These are phyloP conservation scores for Cettia cetti DNA, from an alignment of 2,113 vertebrate species.

Conservation along the genomic window DNA sequence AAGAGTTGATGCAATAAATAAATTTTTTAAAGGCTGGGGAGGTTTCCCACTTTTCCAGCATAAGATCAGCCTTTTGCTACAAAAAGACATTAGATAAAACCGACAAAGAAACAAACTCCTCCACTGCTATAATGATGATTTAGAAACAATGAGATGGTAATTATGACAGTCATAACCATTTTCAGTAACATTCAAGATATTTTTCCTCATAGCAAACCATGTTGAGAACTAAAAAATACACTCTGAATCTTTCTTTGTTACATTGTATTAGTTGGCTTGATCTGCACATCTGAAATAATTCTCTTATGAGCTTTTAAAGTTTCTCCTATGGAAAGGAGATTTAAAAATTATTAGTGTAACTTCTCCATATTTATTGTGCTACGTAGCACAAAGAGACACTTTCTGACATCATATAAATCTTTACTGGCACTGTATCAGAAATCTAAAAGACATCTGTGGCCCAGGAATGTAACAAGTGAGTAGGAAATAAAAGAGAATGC, in stretches of 20 bases:
- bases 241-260: neutral
- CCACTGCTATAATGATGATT: neutral
- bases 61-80: neutral
- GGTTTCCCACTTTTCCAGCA: neutral
- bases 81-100: neutral
- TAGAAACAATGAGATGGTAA: neutral
- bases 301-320: neutral
- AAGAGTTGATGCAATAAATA: neutral
- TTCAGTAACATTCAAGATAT: neutral
- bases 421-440: neutral
- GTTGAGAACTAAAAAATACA: neutral
- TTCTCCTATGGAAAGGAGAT: neutral
- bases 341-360: neutral
- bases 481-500: neutral
- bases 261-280: neutral
- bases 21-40: neutral
- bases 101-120: neutral
- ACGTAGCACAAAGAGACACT: neutral
- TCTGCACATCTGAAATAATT: neutral
- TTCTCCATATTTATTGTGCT: neutral
- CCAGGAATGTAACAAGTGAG: neutral
- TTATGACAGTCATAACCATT: neutral
- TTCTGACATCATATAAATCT: neutral
- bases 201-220: neutral
- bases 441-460: neutral